Conservation (phyloP, 53 echinoderm and acorn worm species). For the Echinometra lucunter region DNA sequence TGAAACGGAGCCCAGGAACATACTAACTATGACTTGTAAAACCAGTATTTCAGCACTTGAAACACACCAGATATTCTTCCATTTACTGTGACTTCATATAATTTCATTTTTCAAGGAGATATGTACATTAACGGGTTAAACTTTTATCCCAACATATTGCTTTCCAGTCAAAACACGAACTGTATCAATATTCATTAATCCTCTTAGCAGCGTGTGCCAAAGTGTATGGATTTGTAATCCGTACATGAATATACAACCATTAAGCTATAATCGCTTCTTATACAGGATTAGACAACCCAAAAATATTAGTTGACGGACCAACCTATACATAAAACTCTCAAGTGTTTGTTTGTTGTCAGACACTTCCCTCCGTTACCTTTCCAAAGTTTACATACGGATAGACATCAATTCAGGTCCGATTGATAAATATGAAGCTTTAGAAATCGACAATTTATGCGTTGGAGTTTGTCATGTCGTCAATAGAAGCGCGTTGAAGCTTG, state of each 20-base stretch:
- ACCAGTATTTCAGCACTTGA: neutral
- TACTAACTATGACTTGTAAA: too few species aligned
- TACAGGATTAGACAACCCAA: slow-evolving; percentile 35
- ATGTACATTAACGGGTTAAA: neutral
- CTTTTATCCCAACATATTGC: neutral
- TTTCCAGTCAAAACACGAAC: slow-evolving; percentile 21
- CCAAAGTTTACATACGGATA: slow-evolving; percentile 56
- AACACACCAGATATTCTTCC: neutral
- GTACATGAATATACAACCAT: slow-evolving; percentile 44
- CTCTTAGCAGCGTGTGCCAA: slow-evolving; percentile 50
- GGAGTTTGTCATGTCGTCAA: slow-evolving; percentile 55
- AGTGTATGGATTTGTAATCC: slow-evolving; percentile 48
- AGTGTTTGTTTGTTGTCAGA: slow-evolving; percentile 56
- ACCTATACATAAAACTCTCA: slow-evolving; percentile 41
- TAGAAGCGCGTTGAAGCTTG: slow-evolving; percentile 51
- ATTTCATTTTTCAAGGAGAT: neutral
- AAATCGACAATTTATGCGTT: slow-evolving; percentile 65
- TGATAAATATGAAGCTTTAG: slow-evolving; percentile 60
- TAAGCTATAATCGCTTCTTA: slow-evolving; percentile 46
- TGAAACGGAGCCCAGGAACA: too few species aligned
- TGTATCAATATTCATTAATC: slow-evolving; percentile 57
- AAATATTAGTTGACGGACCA: slow-evolving; percentile 43
- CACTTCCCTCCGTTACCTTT: slow-evolving; percentile 11
- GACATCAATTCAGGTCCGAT: slow-evolving; percentile 51
- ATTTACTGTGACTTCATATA: neutral